Evolutionary conservation across 2,888 invertebrate genomes (phyloP).

Genomic region (Chymomyza procnemis): DNA sequence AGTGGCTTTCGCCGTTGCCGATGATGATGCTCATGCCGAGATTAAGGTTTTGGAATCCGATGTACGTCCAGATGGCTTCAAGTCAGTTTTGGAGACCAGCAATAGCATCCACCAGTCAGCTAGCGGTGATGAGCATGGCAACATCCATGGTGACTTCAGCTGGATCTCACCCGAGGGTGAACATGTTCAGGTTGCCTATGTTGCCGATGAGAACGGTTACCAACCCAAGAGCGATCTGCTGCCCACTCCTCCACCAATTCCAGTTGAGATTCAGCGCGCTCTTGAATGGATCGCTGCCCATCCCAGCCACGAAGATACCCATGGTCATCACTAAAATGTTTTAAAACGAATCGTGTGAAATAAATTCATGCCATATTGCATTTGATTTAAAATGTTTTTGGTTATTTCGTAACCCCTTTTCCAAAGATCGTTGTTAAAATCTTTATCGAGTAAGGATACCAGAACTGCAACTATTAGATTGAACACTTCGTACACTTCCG

Average conservation of each 20-base stretch:
- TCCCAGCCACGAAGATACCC: conserved; percentile 43
- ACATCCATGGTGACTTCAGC: conserved; percentile 56
- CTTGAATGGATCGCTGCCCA: conserved; percentile 53
- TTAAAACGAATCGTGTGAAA: not conserved
- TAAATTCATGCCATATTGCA: not conserved
- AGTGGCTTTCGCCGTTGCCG: conserved; percentile 48
- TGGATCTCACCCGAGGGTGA: conserved; percentile 69
- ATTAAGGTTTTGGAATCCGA: conserved; percentile 49
- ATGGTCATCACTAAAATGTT: not conserved
- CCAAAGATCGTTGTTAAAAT: too few relatives aligned
- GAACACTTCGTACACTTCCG: too few relatives aligned
- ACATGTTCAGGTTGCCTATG: conserved; percentile 55
- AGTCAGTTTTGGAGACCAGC: conserved; percentile 43
- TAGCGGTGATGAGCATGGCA: conserved; percentile 64
- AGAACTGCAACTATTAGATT: too few relatives aligned
- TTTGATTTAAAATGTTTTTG: not conserved
- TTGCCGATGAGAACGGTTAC: conserved; percentile 71
- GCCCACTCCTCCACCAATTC: conserved; percentile 61
- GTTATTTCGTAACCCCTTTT: not conserved
- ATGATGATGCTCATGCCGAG: conserved; percentile 41
- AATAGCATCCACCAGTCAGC: conserved; percentile 48
- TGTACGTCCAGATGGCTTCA: conserved; percentile 66
- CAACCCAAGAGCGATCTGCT: conserved; percentile 53
- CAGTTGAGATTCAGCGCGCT: conserved; percentile 44
- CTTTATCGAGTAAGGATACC: too few relatives aligned